phyloP scores from a whole-genome alignment of 1,140 invertebrate genomes.

The Zeugodacus cucurbitae region DNA sequence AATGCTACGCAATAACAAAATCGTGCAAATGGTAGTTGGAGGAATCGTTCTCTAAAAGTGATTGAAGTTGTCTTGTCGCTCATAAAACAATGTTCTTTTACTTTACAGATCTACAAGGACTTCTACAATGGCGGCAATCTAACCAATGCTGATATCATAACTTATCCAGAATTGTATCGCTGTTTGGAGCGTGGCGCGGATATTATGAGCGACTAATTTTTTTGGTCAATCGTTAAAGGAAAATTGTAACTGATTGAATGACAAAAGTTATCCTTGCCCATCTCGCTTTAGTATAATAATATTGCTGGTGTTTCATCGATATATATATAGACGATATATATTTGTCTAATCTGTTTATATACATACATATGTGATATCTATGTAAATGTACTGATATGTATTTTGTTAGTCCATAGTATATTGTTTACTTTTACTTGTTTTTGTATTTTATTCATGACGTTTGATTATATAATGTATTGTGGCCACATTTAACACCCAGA shows the following conservation, averaged over 20 bases:
- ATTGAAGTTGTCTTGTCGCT: not conserved
- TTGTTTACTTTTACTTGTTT: slow-evolving; percentile 10
- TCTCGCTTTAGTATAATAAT: not conserved
- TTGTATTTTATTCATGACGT: not conserved
- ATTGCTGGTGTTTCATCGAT: not conserved
- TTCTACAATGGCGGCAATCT: slow-evolving; percentile 53
- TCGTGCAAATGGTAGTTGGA: slow-evolving; percentile 53
- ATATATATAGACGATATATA: too few species aligned
- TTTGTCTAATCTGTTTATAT: too few species aligned
- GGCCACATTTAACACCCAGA: not conserved
- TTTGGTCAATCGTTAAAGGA: not conserved
- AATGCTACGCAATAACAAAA: slow-evolving; percentile 52
- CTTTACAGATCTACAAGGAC: slow-evolving; percentile 50
- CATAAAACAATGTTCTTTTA: not conserved
- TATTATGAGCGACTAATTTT: slow-evolving; percentile 18
- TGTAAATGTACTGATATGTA: not conserved
- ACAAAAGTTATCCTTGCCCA: not conserved
- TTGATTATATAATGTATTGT: not conserved
- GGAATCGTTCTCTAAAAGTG: too few species aligned
- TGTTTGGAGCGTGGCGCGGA: slow-evolving; percentile 49
- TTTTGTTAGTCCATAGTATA: not conserved
- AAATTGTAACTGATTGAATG: not conserved
- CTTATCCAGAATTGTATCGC: slow-evolving; percentile 57
- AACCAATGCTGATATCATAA: slow-evolving; percentile 58
- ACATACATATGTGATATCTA: not conserved